Conservation (phyloP, 2,113 vertebrate species). For the Oceanites oceanicus region DNA sequence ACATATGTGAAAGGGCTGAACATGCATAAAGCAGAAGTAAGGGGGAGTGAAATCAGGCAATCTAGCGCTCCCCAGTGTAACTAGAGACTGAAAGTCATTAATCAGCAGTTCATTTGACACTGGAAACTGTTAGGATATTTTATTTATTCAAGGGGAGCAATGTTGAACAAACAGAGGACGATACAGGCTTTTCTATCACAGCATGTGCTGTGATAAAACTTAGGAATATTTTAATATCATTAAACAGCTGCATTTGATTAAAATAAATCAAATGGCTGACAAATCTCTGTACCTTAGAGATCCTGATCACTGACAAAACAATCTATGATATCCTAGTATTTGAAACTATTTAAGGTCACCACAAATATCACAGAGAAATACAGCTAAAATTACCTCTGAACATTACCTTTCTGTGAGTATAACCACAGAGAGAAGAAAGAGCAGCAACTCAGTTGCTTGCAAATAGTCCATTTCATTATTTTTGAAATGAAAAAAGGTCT, state of each 20-base stretch:
- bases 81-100: background rate
- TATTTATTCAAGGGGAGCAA: background rate
- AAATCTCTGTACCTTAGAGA: background rate
- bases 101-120: background rate
- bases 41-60: background rate
- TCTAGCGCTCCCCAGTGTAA: background rate
- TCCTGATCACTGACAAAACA: background rate
- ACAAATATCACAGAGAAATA: background rate
- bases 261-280: background rate
- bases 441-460: background rate
- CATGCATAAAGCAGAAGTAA: background rate
- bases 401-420: background rate
- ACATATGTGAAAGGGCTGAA: background rate
- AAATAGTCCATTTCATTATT: background rate
- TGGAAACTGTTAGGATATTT: background rate
- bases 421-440: background rate
- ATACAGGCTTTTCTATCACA: background rate
- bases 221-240: background rate
- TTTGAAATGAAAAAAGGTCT: background rate
- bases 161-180: constrained; percentile 6
- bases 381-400: background rate
- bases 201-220: background rate
- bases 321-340: background rate
- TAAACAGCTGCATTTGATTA: background rate
- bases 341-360: background rate